These are phyloP conservation scores for Serinus canaria DNA, from an alignment of 2,113 vertebrate genomes.

Conservation along the genomic window DNA sequence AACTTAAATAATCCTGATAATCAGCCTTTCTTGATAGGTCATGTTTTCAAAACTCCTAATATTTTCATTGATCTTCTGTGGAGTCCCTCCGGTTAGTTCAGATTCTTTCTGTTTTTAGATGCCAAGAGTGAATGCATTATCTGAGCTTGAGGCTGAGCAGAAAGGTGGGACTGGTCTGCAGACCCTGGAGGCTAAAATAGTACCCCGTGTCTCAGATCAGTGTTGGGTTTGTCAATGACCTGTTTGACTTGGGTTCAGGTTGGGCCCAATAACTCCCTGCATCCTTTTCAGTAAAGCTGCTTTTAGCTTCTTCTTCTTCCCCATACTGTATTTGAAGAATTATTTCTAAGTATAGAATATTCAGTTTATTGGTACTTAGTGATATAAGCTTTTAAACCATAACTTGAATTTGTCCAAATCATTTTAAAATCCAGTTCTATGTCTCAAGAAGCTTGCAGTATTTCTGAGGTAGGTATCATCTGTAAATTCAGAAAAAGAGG, in stretches of 20 bases:
- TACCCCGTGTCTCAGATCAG: neutral
- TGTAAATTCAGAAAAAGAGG: neutral
- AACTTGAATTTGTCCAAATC: neutral
- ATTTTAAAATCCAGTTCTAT: neutral
- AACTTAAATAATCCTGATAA: neutral
- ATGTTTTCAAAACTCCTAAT: neutral
- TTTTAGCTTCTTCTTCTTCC: neutral
- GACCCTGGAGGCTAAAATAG: neutral
- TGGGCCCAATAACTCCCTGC: neutral
- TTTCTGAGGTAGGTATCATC: neutral
- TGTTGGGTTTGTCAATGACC: neutral
- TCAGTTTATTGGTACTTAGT: neutral
- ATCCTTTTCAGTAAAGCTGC: neutral
- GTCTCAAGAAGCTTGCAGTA: neutral
- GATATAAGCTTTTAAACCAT: neutral
- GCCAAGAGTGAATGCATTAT: rapidly evolving
- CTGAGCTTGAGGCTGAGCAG: rapidly evolving
- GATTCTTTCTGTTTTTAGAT: neutral
- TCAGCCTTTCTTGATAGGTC: neutral
- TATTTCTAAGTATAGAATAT: neutral
- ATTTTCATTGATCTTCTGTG: neutral
- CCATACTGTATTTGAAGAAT: neutral
- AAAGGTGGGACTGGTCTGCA: neutral
- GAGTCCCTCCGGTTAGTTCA: neutral
- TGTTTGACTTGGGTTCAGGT: neutral